phyloP scores from a whole-genome alignment of 2,113 vertebrate genomes.

The Bucco capensis region DNA sequence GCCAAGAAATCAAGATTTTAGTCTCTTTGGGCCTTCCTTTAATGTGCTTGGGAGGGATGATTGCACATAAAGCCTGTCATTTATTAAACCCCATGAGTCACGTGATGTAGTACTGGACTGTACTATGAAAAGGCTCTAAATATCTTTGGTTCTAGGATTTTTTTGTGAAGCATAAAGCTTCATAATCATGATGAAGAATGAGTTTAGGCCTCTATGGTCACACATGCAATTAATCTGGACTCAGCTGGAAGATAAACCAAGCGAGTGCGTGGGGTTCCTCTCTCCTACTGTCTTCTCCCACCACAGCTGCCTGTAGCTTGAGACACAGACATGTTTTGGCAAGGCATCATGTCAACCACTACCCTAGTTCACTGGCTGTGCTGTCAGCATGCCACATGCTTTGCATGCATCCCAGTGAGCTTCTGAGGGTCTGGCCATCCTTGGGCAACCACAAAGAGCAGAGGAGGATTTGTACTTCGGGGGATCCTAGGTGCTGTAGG shows the following conservation, averaged over 20 bases:
- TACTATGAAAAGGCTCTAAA: not conserved
- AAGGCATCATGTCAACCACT: not conserved
- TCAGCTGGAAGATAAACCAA: not conserved
- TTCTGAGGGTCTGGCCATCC: not conserved
- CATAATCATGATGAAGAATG: not conserved
- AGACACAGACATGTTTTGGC: not conserved
- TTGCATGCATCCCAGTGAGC: not conserved
- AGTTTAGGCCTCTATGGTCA: not conserved
- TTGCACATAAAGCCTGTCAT: not conserved
- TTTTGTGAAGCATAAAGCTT: not conserved
- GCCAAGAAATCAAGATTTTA: not conserved
- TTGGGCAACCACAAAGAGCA: accelerated
- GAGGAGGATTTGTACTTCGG: accelerated
- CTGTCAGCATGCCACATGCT: accelerated
- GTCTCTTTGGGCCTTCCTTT: not conserved
- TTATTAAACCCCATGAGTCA: not conserved
- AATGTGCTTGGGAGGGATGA: not conserved
- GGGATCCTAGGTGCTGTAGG: not conserved
- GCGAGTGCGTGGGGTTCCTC: not conserved
- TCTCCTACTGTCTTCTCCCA: not conserved
- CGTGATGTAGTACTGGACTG: accelerated
- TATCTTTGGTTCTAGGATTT: not conserved
- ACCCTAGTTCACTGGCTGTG: not conserved
- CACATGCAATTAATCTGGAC: not conserved
- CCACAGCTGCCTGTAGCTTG: not conserved